Evolutionary conservation across 2,888 invertebrate species (phyloP).

Genomic region (Sinodicranocentrus sp.): DNA sequence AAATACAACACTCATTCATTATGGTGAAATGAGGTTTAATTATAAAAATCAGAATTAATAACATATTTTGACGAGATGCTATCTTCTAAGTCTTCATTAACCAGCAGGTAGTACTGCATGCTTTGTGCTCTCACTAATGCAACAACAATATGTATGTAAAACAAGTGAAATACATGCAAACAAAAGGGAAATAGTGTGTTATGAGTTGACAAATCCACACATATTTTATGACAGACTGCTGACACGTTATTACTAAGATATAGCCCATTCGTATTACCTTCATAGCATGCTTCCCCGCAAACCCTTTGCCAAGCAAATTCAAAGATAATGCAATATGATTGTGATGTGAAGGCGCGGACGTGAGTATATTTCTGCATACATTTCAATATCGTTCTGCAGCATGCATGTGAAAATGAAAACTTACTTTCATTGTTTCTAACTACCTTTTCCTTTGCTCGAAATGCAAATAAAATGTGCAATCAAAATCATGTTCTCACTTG

Average conservation of each 20-base stretch:
- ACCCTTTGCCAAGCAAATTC: not conserved
- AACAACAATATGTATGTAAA: constrained; percentile 30
- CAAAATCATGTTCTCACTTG: constrained; percentile 48
- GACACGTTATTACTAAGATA: not conserved
- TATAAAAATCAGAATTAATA: constrained; percentile 23
- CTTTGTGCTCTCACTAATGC: constrained; percentile 21
- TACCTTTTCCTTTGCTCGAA: not conserved
- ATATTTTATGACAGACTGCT: constrained; percentile 32
- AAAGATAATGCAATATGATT: too few relatives aligned
- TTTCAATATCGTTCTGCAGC: not conserved
- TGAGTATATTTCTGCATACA: not conserved
- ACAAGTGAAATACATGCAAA: constrained; percentile 18
- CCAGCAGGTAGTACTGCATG: not conserved
- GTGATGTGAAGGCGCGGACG: too few relatives aligned
- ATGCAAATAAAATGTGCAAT: constrained; percentile 24
- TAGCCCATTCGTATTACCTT: not conserved
- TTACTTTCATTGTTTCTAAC: constrained; percentile 24
- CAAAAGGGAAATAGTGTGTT: constrained; percentile 3
- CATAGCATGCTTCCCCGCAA: not conserved
- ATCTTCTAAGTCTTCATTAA: constrained; percentile 10
- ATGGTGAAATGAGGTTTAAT: constrained; percentile 21
- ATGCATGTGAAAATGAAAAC: constrained; percentile 54
- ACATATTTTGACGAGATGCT: constrained; percentile 3
- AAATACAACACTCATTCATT: constrained; percentile 6
- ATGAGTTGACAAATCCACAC: constrained; percentile 42